phyloP scores from a whole-genome alignment of 1,140 invertebrate species.

The Panulirus ornatus region DNA sequence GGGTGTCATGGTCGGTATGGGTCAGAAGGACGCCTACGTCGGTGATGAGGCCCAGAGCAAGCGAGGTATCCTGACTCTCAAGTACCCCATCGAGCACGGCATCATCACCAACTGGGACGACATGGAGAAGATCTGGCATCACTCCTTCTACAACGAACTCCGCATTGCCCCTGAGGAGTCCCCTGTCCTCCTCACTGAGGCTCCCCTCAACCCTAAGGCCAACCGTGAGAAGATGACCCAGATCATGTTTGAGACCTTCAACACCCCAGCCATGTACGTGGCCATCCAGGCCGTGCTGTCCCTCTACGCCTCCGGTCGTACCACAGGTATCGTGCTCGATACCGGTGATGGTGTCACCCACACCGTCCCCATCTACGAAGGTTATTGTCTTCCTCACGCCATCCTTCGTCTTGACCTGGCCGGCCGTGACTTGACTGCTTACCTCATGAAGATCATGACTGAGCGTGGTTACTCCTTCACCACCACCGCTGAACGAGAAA shows the following conservation, averaged over 20 bases:
- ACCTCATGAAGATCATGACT: slow-evolving; percentile 83
- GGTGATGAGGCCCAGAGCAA: slow-evolving; percentile 96
- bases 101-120: slow-evolving; percentile 98
- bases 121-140: slow-evolving; percentile 98
- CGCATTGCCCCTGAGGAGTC: slow-evolving; percentile 97
- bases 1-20: slow-evolving; percentile 97
- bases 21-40: slow-evolving; percentile 93
- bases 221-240: slow-evolving; percentile 93
- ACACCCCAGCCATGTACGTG: slow-evolving; percentile 95
- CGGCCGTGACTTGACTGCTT: slow-evolving; percentile 34
- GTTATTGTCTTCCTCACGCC: slow-evolving; percentile 91
- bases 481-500: slow-evolving; percentile 89
- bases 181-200: slow-evolving; percentile 92
- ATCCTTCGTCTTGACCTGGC: slow-evolving; percentile 86
- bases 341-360: slow-evolving; percentile 96
- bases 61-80: slow-evolving; percentile 93
- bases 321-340: slow-evolving; percentile 95
- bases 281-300: slow-evolving; percentile 95
- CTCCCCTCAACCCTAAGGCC: slow-evolving; percentile 93
- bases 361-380: slow-evolving; percentile 96
- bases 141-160: slow-evolving; percentile 96
- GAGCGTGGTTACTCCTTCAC: slow-evolving; percentile 83
- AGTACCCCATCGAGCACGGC: slow-evolving; percentile 96
- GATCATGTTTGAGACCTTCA: slow-evolving; percentile 97
- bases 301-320: slow-evolving; percentile 94